Percentiles rank a stretch among this genome's conserved stretches.
phyloP scores from a whole-genome alignment of 2,888 invertebrate species.

The Diplolepis rosae region DNA sequence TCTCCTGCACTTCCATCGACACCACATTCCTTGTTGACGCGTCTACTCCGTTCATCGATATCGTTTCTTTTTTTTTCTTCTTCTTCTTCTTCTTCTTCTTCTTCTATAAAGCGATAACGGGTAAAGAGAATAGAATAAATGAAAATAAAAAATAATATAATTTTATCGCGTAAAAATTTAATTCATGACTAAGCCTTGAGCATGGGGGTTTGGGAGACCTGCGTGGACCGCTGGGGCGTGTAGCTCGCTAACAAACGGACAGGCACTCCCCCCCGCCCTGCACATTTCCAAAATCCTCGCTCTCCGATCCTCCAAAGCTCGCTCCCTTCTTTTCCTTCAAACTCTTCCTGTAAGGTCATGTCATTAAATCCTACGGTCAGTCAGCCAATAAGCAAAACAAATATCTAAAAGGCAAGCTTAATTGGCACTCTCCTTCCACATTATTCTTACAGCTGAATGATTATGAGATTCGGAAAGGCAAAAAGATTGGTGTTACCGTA shows the following conservation, averaged over 20 bases:
- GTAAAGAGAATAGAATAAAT: slow-evolving; percentile 20
- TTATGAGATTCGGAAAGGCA: slow-evolving; percentile 99
- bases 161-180: slow-evolving; percentile 36
- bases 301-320: slow-evolving; percentile 35
- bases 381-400: slow-evolving; percentile 71
- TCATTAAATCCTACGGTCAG: slow-evolving; percentile 62
- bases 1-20: slow-evolving; percentile 14
- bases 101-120: slow-evolving; percentile 7
- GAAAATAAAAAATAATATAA: background rate
- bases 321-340: slow-evolving; percentile 33
- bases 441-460: slow-evolving; percentile 99
- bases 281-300: slow-evolving; percentile 44
- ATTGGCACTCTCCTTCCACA: slow-evolving; percentile 83
- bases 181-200: slow-evolving; percentile 70
- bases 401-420: slow-evolving; percentile 73
- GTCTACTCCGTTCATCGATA: slow-evolving; percentile 1
- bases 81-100: background rate
- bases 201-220: slow-evolving; percentile 72
- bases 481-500: slow-evolving; percentile 99
- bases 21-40: background rate
- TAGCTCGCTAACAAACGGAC: slow-evolving; percentile 74
- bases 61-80: slow-evolving; percentile 12
- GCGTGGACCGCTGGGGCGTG: slow-evolving; percentile 73
- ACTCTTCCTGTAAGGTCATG: slow-evolving; percentile 51
- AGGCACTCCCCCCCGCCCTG: slow-evolving; percentile 70